A percentile compares a stretch with the other conserved stretches of the same genome.
These are phyloP conservation scores for Scophthalmus maximus DNA, from an alignment of 2,113 vertebrate species.

Conservation along the genomic window DNA sequence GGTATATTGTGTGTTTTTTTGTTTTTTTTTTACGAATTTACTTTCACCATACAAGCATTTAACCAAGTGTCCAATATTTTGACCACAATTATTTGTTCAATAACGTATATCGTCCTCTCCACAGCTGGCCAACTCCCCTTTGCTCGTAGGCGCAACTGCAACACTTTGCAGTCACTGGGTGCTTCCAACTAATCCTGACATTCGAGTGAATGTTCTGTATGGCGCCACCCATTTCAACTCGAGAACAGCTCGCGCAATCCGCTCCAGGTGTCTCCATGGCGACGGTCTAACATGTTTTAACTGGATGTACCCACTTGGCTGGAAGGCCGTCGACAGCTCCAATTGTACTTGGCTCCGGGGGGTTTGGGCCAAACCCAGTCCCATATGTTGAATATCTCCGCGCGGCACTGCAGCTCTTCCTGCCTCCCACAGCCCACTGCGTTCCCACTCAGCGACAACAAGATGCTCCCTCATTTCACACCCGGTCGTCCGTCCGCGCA, in stretches of 20 bases:
- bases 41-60: too few species aligned
- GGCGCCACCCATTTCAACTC: too few species aligned
- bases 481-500: slow-evolving; percentile 50
- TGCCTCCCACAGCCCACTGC: slow-evolving; percentile 53
- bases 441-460: slow-evolving; percentile 53
- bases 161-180: background rate
- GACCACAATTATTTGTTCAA: too few species aligned
- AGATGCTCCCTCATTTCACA: slow-evolving; percentile 59
- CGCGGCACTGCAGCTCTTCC: slow-evolving; percentile 34
- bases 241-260: background rate
- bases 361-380: slow-evolving; percentile 26
- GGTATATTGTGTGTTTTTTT: too few species aligned
- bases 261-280: background rate
- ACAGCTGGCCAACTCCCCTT: too few species aligned
- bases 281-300: background rate
- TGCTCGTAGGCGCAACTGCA: too few species aligned
- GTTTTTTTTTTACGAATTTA: too few species aligned
- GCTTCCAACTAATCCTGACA: too few species aligned
- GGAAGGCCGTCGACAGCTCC: background rate
- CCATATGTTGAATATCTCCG: background rate
- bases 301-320: background rate
- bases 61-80: too few species aligned
- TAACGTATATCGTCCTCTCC: too few species aligned
- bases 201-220: too few species aligned
- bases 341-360: slow-evolving; percentile 1